phyloP scores from a whole-genome alignment of 92 coral and sea anemone species.

The Actinernus sp. region DNA sequence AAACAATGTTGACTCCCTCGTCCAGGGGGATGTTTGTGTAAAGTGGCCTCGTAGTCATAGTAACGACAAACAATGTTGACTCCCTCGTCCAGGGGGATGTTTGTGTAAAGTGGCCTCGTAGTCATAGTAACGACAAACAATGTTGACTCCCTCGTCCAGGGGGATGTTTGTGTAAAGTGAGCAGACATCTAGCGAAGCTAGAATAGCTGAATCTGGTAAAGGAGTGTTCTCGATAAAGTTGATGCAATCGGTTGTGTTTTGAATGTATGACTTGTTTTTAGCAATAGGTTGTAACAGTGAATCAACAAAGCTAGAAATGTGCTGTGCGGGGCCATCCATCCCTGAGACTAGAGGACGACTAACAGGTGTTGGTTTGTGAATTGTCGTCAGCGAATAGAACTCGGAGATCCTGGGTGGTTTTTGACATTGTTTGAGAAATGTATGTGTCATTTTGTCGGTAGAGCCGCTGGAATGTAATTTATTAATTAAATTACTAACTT shows the following conservation, averaged over 20 bases:
- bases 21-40: conserved; percentile 1
- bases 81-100: conserved; percentile 19
- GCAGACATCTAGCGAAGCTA: no score
- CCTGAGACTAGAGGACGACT: conserved; percentile 42
- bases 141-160: conserved; percentile 21
- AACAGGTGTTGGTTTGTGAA: conserved; percentile 53
- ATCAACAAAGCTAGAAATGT: conserved; percentile 43
- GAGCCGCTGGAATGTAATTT: conserved; percentile 14
- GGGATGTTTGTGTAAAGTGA: background rate
- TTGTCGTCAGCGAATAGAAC: conserved; percentile 63
- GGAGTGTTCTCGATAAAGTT: no score
- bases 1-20: conserved; percentile 37
- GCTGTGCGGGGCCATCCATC: conserved; percentile 30
- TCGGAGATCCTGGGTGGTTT: conserved; percentile 58
- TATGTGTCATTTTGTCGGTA: conserved; percentile 50
- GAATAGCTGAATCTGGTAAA: no score
- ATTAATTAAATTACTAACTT: background rate
- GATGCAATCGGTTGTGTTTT: no score
- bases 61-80: conserved; percentile 23
- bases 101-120: background rate
- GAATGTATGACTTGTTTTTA: no score
- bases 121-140: conserved; percentile 9
- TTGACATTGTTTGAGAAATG: conserved; percentile 46
- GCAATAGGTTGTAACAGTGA: conserved; percentile 52
- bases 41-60: background rate